Conservation (phyloP, 2,113 vertebrate genomes). For the Amphiprion percula region DNA sequence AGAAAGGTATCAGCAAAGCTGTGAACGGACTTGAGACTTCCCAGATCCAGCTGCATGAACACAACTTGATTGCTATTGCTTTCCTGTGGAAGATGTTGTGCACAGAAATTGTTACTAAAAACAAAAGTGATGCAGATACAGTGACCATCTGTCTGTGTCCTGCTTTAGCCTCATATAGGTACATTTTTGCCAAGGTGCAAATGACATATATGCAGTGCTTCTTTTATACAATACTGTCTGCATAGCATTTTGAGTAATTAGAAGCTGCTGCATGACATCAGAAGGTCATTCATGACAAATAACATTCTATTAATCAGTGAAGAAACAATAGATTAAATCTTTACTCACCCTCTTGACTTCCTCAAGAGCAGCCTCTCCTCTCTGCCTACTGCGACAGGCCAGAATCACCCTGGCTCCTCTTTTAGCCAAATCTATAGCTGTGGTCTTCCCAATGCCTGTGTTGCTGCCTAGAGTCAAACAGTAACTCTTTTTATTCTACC, state of each 20-base stretch:
- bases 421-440: slow-evolving; percentile 91
- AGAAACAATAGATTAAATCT: neutral
- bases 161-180: neutral
- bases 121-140: too few relatives aligned
- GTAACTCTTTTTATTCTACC: neutral
- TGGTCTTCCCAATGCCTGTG: slow-evolving; percentile 90
- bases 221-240: neutral
- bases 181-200: neutral
- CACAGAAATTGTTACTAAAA: neutral
- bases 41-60: slow-evolving; percentile 92
- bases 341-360: slow-evolving; percentile 77
- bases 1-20: slow-evolving; percentile 89
- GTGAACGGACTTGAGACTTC: slow-evolving; percentile 87
- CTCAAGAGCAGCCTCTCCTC: slow-evolving; percentile 89
- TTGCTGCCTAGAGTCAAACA: slow-evolving; percentile 84
- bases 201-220: neutral
- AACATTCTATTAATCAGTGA: neutral
- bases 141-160: neutral
- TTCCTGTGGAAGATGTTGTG: slow-evolving; percentile 65
- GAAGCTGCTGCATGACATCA: neutral
- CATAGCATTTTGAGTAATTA: neutral
- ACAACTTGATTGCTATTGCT: slow-evolving; percentile 87
- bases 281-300: too few relatives aligned
- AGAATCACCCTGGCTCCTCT: slow-evolving; percentile 92
- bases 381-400: slow-evolving; percentile 86